These are phyloP conservation scores for Toxotes chatareus DNA, from an alignment of 2,113 vertebrate genomes.

Conservation along the genomic window DNA sequence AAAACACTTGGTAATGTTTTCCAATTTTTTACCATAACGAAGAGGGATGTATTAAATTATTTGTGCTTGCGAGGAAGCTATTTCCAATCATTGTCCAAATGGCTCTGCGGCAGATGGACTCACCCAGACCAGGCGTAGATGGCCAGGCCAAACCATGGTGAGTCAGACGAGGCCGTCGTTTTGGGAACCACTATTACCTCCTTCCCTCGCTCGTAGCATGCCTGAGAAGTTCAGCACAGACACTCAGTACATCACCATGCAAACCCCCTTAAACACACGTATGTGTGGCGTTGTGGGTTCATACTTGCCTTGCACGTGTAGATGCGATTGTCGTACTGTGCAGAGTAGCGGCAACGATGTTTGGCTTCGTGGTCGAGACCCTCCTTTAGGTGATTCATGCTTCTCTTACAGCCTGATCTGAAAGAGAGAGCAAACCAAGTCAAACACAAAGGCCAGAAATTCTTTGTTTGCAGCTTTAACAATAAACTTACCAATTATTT, in stretches of 20 bases:
- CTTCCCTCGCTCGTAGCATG: conserved; percentile 96
- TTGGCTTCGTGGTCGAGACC: conserved; percentile 92
- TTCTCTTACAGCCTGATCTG: conserved; percentile 96
- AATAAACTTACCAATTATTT: no score
- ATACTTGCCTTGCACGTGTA: conserved; percentile 95
- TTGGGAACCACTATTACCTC: conserved; percentile 98
- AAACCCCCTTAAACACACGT: background rate
- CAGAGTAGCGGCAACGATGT: conserved; percentile 95
- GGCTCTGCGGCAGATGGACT: conserved; percentile 72
- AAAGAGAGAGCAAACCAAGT: background rate
- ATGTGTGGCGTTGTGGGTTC: background rate
- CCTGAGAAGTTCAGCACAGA: conserved; percentile 81
- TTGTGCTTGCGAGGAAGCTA: background rate
- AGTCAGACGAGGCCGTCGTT: conserved; percentile 98
- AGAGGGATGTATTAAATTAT: background rate
- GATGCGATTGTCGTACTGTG: conserved; percentile 96
- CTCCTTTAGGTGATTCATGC: conserved; percentile 98
- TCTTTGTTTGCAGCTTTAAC: background rate
- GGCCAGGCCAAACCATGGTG: conserved; percentile 97
- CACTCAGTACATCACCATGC: background rate
- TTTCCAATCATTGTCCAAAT: conserved; percentile 1
- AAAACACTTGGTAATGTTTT: background rate
- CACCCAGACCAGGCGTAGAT: conserved; percentile 99
- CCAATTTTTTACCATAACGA: background rate
- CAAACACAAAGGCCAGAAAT: background rate